Evolutionary conservation across 2,888 invertebrate species (phyloP), one percentile per base, ranked within the genome.

Genomic region (Leucophenga montana): DNA sequence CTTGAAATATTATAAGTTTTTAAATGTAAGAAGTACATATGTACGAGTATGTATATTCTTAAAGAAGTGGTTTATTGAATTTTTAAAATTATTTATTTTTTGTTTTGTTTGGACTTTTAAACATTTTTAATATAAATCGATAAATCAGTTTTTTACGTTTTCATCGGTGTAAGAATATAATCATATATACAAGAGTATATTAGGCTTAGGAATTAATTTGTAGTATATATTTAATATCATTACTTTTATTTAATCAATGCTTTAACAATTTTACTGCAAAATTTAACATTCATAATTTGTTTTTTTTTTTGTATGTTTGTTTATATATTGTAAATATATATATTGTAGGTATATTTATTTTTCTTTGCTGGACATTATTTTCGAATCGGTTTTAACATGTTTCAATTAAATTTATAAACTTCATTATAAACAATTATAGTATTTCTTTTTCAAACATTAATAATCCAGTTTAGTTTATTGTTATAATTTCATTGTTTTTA

Each of bases 401-500:
- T 72, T 50, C 54, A 75, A 73, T 80, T 78, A 76, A 73, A 77
- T 75, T 62, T 44, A 18, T 44, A 22, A 44, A 53, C 56, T 66
- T 61, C 18, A 54, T 67, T 61, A 61, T 54, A 46, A 14, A 62
- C 62, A 66, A 61, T 67, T 69, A 53, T 70, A 67, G 2, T 70
- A 59, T 54, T 57, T 73, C 27, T 56, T 67, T 66, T 67, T 64
- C 44, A 33, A 33, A 33, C 33, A 5, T 33, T 33, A 33, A 33
- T 33, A 33, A 33, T 33, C 33, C 33, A 33, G 33, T 33, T 5
- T 11, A 39, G 8, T 71, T 85, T 86, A 86, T 86, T 84, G 85
- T 84, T 78, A 81, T 83, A 76, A 74, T 85, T 86, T 76, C 85
- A 81, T 82, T 84, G 77, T 78, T 84, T 85, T 78, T 79, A 80